Evolutionary conservation across 2,888 invertebrate genomes (phyloP).

Genomic region (Axea sp.): DNA sequence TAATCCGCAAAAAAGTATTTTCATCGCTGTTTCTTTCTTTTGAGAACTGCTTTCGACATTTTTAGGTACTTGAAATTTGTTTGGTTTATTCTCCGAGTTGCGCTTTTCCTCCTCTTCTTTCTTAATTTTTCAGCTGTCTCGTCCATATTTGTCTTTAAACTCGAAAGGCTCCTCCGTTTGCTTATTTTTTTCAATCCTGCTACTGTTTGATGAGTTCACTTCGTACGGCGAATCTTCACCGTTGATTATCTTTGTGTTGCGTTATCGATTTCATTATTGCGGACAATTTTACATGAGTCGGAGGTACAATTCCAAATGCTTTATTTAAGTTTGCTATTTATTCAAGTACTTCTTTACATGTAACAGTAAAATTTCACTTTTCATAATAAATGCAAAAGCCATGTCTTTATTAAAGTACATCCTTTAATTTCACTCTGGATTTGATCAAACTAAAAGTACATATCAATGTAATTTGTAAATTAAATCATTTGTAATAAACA

Average conservation of each 20-base stretch:
- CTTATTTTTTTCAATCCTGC: slow-evolving; percentile 22
- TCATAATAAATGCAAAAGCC: neutral
- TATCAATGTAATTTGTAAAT: too few relatives aligned
- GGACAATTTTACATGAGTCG: slow-evolving; percentile 40
- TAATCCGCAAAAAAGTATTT: slow-evolving; percentile 47
- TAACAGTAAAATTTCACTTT: slow-evolving; percentile 25
- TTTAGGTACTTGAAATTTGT: slow-evolving; percentile 54
- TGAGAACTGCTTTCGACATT: slow-evolving; percentile 49
- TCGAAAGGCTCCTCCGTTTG: slow-evolving; percentile 36
- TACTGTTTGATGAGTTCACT: slow-evolving; percentile 42
- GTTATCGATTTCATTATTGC: slow-evolving; percentile 49
- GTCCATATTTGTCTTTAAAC: slow-evolving; percentile 55
- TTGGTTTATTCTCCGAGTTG: slow-evolving; percentile 40
- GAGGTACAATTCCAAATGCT: slow-evolving; percentile 9
- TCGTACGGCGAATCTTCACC: slow-evolving; percentile 37
- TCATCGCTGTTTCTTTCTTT: slow-evolving; percentile 19
- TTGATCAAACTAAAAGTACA: too few relatives aligned
- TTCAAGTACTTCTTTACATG: slow-evolving; percentile 14
- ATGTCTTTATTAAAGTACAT: too few relatives aligned
- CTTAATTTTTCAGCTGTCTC: slow-evolving; percentile 54
- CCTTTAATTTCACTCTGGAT: too few relatives aligned
- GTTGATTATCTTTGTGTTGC: slow-evolving; percentile 50
- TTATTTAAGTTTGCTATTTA: slow-evolving; percentile 22
- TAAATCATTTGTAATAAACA: too few relatives aligned
- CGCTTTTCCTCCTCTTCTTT: slow-evolving; percentile 24